Evolutionary conservation across 2,797 vertebrate species (phyloP).

Genomic region (Sebastes dallii): DNA sequence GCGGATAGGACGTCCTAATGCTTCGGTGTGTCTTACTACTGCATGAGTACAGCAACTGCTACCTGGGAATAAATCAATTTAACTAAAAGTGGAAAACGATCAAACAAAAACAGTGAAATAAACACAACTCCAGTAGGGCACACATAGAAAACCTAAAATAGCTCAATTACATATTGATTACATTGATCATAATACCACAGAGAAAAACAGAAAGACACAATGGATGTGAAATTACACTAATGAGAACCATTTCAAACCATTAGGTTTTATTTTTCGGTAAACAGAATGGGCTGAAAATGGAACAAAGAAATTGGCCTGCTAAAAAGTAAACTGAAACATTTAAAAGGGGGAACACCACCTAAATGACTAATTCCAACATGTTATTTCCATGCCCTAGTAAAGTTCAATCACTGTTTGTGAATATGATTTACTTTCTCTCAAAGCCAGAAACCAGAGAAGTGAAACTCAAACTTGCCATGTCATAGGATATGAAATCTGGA

Average conservation of each 20-base stretch:
- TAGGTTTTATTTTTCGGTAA: background rate
- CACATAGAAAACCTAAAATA: background rate
- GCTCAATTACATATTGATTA: background rate
- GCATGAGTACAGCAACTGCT: background rate
- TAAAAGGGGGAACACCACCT: no score
- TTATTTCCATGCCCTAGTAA: no score
- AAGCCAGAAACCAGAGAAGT: no score
- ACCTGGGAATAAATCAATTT: background rate
- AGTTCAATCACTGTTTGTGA: no score
- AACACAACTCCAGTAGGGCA: background rate
- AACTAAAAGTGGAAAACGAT: background rate
- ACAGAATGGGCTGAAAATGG: background rate
- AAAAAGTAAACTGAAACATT: background rate
- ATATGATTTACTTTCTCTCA: no score
- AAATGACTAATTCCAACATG: no score
- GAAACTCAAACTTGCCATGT: no score
- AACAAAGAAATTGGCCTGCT: background rate
- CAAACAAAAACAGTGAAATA: background rate
- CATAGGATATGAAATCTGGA: no score
- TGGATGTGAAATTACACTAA: background rate
- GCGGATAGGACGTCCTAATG: constrained; percentile 18
- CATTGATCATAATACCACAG: background rate
- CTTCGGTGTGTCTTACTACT: constrained; percentile 7
- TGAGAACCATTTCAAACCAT: background rate
- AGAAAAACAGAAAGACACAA: background rate